Base-by-base conservation (phyloP, 2,113 vertebrate genomes). In the Ochotona curzoniae region DNA sequence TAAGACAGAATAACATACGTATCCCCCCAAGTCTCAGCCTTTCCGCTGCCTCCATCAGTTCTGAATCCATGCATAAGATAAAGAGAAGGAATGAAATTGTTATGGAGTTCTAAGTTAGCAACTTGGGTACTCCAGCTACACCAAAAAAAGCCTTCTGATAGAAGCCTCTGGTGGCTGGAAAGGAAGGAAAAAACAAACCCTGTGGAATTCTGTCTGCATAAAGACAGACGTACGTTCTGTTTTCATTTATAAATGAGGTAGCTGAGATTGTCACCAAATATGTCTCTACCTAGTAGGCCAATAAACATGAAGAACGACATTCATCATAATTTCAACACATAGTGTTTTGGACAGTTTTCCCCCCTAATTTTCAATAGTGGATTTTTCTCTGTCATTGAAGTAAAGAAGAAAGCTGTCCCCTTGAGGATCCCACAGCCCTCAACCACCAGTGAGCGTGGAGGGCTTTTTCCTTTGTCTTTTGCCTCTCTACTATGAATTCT, bases 1-100 rank as follows among this genome's bases (percentile, higher is more conserved):
- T 92, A 89, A 94, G 94, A 96, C 97, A 90, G 97, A 97, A 93
- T 69, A 88, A 69, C 91, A 83, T 73, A 92, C 95, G 94, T 95
- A 87, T 95, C 54, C 93, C 93, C 93, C n/a, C 44, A 83, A 93
- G 82, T 94, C 91, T 95, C 93, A 96, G 94, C 61, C 96, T 95
- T 96, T 95, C 90, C 96, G 91, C 94, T 96, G 92, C 93, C 95
- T 87, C 63, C 73, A n/a, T 95, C 91, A 76, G 85, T 96, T 97
- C 96, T 84, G 96, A 97, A 92, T 75, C 47, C n/a, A 8, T 20
- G 21, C 79, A n/a, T 63, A 51, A 87, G 83, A 64, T n/a, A 75
- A 87, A 92, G 89, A 60, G 64, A 44, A 49, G 67, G 44, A 75
- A 49, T 49, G 25, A 82, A 82, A 47, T 63, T 63, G 25, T 67